These are phyloP conservation scores for Agrochola circellaris DNA, from an alignment of 2,888 invertebrate species.

Conservation along the genomic window DNA sequence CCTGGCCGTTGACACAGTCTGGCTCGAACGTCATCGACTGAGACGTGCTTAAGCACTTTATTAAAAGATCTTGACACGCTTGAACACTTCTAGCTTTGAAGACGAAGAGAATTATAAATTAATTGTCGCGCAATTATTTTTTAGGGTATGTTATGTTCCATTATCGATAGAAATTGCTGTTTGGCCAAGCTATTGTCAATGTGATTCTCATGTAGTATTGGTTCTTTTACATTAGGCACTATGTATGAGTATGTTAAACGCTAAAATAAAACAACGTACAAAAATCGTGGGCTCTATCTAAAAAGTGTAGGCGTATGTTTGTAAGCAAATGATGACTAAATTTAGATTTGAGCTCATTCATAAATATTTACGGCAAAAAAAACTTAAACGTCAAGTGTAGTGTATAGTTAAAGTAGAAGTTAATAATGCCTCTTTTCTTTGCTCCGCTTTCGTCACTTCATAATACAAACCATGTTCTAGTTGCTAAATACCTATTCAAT, in stretches of 20 bases:
- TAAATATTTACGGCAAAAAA: not conserved
- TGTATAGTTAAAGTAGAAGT: not conserved
- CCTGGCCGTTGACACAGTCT: constrained; percentile 57
- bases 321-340: constrained; percentile 33
- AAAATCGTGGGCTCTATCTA: not conserved
- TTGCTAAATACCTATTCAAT: not conserved
- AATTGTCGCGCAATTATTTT: not conserved
- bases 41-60: constrained; percentile 42
- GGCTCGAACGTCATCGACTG: constrained; percentile 42
- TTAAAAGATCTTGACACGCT: constrained; percentile 29
- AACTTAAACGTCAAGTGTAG: not conserved
- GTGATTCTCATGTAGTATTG: not conserved
- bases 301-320: constrained; percentile 37
- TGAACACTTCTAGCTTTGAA: constrained; percentile 20
- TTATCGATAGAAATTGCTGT: not conserved
- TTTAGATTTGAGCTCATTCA: not conserved
- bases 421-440: not conserved
- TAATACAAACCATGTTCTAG: constrained; percentile 1
- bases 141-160: not conserved
- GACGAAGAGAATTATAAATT: not conserved
- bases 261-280: constrained; percentile 6
- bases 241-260: not conserved
- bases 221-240: not conserved
- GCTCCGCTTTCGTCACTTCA: not conserved
- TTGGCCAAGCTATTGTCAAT: not conserved